Base-by-base conservation (phyloP, 2,797 vertebrate species). In the Remorina albescens region DNA sequence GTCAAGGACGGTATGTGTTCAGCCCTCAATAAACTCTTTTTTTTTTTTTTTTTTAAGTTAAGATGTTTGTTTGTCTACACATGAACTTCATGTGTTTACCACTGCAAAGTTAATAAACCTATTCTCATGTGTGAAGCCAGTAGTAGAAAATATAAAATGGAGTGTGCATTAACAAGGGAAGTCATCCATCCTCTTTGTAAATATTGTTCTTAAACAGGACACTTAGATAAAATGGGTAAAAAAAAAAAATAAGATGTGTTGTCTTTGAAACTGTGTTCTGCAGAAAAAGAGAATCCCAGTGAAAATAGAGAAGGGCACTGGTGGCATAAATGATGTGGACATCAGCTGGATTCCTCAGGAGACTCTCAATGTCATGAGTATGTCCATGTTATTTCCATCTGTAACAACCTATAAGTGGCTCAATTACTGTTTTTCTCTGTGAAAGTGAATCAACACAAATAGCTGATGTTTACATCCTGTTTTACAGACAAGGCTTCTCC, bases 301-400 rank as follows among this genome's bases (percentile, higher is more conserved):
- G 73, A 95, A 94, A 86, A 84, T 95, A 10, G 94, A 95, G 86
- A 94, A 89, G 16, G 94, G 94, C 36, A 95, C 94, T 0, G 76
- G 81, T 19, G 92, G 92, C 2, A 82, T 93, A 61, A 92, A 47
- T 8, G 88, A 94, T 9, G 94, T 95, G 74, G 94, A 95, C 86
- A 95, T 95, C 87, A 95, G 94, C 93, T 95, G 94, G 94, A 94
- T 95, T 71, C 94, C 94, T 69, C 93, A 93, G 89, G 94, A 95
- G 86, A 95, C 94, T 42, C 93, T 95, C 41, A 95, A 94, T 18
- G 89, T 73, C 80, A 95, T 95, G 93, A 95, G 93, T 95, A 90
- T 12, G 91, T 78, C 76, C 47, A 23, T 42, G 59, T 65, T 51
- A 34, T 59, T 15, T 6, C 30, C 47, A 55, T 5, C 23, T 72